Conservation (phyloP, 2,888 invertebrate species). For the Hyalella azteca region DNA sequence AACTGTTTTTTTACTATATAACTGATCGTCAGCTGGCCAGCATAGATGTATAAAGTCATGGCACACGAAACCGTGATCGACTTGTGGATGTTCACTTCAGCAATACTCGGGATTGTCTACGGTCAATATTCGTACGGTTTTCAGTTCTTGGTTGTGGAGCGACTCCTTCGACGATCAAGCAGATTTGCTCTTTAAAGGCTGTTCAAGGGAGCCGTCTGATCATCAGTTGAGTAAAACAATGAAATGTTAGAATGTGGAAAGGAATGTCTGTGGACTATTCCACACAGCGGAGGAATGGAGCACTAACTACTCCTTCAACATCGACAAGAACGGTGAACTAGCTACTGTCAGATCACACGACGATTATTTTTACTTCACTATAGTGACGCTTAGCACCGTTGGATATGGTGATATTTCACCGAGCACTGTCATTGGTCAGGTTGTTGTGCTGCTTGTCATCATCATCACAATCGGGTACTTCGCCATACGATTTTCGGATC, state of each 20-base stretch:
- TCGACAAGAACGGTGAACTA: conserved; percentile 17
- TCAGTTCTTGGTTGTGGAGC: conserved; percentile 9
- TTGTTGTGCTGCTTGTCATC: not conserved
- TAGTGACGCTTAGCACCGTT: conserved; percentile 32
- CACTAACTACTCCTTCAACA: conserved; percentile 24
- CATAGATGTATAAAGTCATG: not conserved
- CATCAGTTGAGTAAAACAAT: too few relatives aligned
- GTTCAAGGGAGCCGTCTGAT: not conserved
- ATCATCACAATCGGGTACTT: conserved; percentile 34
- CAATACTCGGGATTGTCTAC: not conserved
- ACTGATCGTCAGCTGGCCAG: not conserved
- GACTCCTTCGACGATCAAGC: not conserved
- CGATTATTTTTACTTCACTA: conserved; percentile 32
- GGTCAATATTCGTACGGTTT: conserved; percentile 20
- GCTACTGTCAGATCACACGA: conserved; percentile 1
- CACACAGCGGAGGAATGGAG: conserved; percentile 34
- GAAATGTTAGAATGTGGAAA: too few relatives aligned
- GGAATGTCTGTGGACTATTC: conserved; percentile 24
- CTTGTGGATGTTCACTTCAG: conserved; percentile 23
- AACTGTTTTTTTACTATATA: conserved; percentile 29
- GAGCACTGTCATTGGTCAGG: conserved; percentile 2
- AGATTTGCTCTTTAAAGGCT: not conserved
- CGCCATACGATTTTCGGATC: conserved; percentile 1
- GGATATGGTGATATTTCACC: conserved; percentile 26
- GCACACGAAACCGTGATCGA: conserved; percentile 16